These are phyloP conservation scores for Strigamia crassipes DNA, from an alignment of 2,888 invertebrate species.

Conservation along the genomic window DNA sequence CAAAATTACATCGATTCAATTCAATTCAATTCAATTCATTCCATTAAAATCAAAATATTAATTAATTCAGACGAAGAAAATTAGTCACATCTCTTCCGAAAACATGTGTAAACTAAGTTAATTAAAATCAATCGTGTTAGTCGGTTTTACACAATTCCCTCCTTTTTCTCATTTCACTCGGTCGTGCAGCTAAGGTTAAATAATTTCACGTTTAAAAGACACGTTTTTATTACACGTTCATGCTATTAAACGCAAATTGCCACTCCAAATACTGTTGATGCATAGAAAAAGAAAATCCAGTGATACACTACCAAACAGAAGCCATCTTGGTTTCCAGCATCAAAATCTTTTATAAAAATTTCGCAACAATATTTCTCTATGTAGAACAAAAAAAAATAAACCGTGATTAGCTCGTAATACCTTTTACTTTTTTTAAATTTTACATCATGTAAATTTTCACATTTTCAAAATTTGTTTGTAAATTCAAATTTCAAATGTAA, in stretches of 20 bases:
- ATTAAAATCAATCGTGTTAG: background rate
- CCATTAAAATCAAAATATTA: no score
- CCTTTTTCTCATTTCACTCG: background rate
- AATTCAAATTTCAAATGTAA: background rate
- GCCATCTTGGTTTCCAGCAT: conserved; percentile 15
- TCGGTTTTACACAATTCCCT: background rate
- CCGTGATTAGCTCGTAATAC: background rate
- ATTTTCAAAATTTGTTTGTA: background rate
- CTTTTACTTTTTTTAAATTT: no score
- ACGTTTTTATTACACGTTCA: background rate
- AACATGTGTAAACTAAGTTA: background rate
- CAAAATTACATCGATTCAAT: background rate
- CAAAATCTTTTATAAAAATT: conserved; percentile 14
- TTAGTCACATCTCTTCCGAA: background rate
- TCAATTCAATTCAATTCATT: background rate
- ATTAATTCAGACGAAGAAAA: background rate
- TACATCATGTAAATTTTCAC: background rate
- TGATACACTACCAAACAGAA: conserved; percentile 32
- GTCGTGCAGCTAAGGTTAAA: conserved; percentile 12
- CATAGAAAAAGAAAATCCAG: background rate
- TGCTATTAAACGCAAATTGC: conserved; percentile 14
- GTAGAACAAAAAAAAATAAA: conserved; percentile 13
- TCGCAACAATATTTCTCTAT: conserved; percentile 18
- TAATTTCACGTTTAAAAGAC: background rate
- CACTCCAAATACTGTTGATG: background rate